Base-by-base conservation (phyloP, 2,113 vertebrate species). In the Pelvicachromis taeniatus region DNA sequence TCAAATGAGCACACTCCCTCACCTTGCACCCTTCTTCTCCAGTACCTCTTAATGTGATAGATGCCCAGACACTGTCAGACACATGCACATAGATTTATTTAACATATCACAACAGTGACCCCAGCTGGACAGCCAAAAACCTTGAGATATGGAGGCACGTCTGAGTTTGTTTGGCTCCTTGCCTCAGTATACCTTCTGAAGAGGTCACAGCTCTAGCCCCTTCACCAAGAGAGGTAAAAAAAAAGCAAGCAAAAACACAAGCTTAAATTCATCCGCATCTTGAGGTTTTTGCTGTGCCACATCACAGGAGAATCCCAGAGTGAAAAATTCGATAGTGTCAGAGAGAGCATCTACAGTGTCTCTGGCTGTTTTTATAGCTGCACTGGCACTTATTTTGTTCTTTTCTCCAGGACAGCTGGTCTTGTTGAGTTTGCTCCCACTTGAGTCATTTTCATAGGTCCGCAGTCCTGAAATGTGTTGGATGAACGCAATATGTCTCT, bases 41-140 rank as follows among this genome's bases (percentile, higher is more conserved):
- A 13, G n/a, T 4, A 10, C 29, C 29, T 77, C 45, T 55, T 26
- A 58, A 23, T 70, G 61, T 65, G 75, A 77, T 29, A 40, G 53
- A 77, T 31, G 35, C 45, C 23, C 48, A 40, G 29, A 73, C 23
- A 21, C 33, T 40, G 21, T 63, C 16, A 54, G 5, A 56, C 31
- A 33, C 48, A 23, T 19, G 12, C 35, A 73, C 26, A 48, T 16
- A 31, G 26, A 16, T 35, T 38, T 29, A 55, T 77, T 73, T 48
- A 85, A 81, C 33, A 54, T 17, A 87, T 83, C 77, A 38, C 89
- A 91, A 93, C 88, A 92, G 89, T 90, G 92, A 92, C 89, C 86
- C 92, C 91, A 85, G 65, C 91, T 93, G 92, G 91, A 85, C 86
- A 56, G n/a, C 21, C 21, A 14, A 59, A 54, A 63, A 55, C 42